These are phyloP conservation scores for Tenthredo scrophulariae DNA, from an alignment of 2,888 invertebrate genomes.

Conservation along the genomic window DNA sequence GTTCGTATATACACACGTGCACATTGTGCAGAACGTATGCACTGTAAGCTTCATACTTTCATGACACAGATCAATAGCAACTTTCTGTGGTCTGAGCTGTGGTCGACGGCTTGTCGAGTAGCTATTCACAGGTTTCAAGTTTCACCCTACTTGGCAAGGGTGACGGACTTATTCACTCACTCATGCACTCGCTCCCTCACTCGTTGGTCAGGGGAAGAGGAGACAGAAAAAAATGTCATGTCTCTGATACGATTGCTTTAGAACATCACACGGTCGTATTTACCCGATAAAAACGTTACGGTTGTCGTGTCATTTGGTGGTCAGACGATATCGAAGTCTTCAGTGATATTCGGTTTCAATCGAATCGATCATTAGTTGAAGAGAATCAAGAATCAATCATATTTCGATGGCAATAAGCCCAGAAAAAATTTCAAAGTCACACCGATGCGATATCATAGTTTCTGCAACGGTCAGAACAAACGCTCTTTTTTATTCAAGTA, in stretches of 20 bases:
- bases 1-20: background rate
- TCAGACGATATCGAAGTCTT: background rate
- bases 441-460: background rate
- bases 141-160: conserved; percentile 46
- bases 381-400: too few species aligned
- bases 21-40: conserved; percentile 10
- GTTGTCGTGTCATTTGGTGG: background rate
- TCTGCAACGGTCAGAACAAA: background rate
- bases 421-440: background rate
- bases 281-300: background rate
- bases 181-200: conserved; percentile 12
- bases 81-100: conserved; percentile 50
- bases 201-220: background rate
- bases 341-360: background rate
- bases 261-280: background rate
- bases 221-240: background rate
- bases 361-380: background rate
- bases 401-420: background rate
- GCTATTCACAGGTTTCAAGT: conserved; percentile 52
- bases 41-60: conserved; percentile 10
- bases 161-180: conserved; percentile 26
- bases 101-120: conserved; percentile 49
- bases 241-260: conserved; percentile 23
- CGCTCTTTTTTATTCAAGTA: background rate
- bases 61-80: conserved; percentile 51